phyloP scores from a whole-genome alignment of 2,797 vertebrate genomes.

The Atherinosoma microstoma region DNA sequence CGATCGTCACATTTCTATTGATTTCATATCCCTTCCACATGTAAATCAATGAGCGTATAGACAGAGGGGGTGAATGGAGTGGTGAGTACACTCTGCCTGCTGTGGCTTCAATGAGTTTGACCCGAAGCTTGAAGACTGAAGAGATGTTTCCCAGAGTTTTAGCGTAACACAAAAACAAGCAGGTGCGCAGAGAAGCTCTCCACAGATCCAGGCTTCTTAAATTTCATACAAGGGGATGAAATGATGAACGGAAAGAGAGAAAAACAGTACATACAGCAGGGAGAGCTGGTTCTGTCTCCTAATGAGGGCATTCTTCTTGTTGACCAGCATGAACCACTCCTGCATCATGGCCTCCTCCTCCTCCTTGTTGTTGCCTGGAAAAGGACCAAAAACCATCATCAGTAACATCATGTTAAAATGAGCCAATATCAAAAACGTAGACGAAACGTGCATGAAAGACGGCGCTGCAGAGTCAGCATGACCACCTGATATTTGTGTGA shows the following conservation, averaged over 20 bases:
- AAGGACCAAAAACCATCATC: slow-evolving; percentile 13
- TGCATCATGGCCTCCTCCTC: slow-evolving; percentile 99
- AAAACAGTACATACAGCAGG: slow-evolving; percentile 88
- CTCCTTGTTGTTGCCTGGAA: slow-evolving; percentile 94
- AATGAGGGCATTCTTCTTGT: slow-evolving; percentile 99
- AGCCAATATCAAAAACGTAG: too few species aligned
- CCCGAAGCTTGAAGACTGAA: slow-evolving; percentile 10
- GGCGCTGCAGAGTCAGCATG: slow-evolving; percentile 22
- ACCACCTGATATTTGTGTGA: slow-evolving; percentile 27
- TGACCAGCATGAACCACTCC: slow-evolving; percentile 99
- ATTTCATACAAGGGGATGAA: background rate
- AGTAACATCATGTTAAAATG: background rate
- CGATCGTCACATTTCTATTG: slow-evolving; percentile 71
- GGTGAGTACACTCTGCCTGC: slow-evolving; percentile 4
- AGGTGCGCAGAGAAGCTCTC: background rate
- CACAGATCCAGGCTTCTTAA: background rate
- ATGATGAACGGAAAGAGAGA: background rate
- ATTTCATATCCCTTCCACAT: slow-evolving; percentile 73
- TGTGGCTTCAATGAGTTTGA: slow-evolving; percentile 24
- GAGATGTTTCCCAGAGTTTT: slow-evolving; percentile 1
- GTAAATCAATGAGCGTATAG: slow-evolving; percentile 76
- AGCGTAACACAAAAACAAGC: background rate
- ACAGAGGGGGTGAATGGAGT: slow-evolving; percentile 58
- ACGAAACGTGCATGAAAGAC: background rate
- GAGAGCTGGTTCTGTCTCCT: slow-evolving; percentile 98